phyloP scores from a whole-genome alignment of 2,797 vertebrate genomes.

The Anguilla marmorata region DNA sequence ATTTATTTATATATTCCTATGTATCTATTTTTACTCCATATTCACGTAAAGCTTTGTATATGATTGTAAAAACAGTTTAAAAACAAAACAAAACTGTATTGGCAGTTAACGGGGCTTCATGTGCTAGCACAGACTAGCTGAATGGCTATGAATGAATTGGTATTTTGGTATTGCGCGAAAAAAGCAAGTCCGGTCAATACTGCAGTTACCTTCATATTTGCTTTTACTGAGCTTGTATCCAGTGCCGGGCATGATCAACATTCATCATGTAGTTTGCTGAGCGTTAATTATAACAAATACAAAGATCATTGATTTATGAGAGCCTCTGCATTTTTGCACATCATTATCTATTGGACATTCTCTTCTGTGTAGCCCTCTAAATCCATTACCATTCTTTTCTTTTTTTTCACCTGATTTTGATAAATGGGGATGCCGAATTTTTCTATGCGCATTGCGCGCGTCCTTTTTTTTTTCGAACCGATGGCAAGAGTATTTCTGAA shows the following conservation, averaged over 20 bases:
- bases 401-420: conserved; percentile 36
- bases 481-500: conserved; percentile 46
- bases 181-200: conserved; percentile 1
- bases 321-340: conserved; percentile 21
- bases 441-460: conserved; percentile 34
- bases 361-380: conserved; percentile 29
- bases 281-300: conserved; percentile 36
- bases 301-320: conserved; percentile 35
- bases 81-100: neutral
- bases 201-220: conserved; percentile 24
- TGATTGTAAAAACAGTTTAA: neutral
- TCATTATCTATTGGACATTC: conserved; percentile 31
- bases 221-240: conserved; percentile 24
- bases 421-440: conserved; percentile 45
- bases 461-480: conserved; percentile 28
- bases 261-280: conserved; percentile 19
- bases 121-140: neutral
- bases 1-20: neutral
- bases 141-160: neutral
- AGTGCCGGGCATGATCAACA: conserved; percentile 18
- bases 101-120: neutral
- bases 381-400: conserved; percentile 41
- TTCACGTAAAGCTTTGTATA: neutral
- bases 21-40: neutral
- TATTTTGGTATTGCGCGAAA: conserved; percentile 11